A percentile compares a stretch with the other conserved stretches of the same genome.
phyloP scores from a whole-genome alignment of 2,888 invertebrate genomes.

The Trachelus tabidus region DNA sequence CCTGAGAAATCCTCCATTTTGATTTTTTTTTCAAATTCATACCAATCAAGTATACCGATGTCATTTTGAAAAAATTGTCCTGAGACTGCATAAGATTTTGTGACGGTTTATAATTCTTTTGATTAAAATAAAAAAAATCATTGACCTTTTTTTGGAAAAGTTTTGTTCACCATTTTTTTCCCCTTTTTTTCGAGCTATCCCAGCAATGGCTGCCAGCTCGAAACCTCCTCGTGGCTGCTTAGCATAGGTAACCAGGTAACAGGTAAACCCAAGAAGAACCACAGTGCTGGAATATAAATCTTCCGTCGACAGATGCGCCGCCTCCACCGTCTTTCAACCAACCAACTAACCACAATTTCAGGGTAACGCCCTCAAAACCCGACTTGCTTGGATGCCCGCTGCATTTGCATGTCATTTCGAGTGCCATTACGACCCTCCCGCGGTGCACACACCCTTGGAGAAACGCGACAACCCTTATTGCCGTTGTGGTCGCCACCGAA shows the following conservation, averaged over 20 bases:
- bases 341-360: constrained; percentile 59
- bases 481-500: neutral
- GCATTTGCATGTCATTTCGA: constrained; percentile 57
- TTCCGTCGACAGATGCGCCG: constrained; percentile 62
- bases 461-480: neutral
- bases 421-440: constrained; percentile 11
- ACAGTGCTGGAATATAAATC: constrained; percentile 56
- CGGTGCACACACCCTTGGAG: neutral
- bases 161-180: neutral
- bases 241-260: constrained; percentile 7
- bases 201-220: neutral
- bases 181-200: neutral
- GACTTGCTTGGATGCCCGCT: constrained; percentile 28
- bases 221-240: constrained; percentile 1
- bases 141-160: neutral
- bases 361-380: constrained; percentile 60
- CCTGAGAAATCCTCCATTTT: constrained; percentile 43
- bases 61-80: neutral
- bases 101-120: neutral
- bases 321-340: constrained; percentile 59
- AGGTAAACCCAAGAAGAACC: constrained; percentile 15
- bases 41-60: neutral
- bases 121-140: neutral
- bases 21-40: constrained; percentile 7
- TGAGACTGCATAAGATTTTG: fast-evolving